Evolutionary conservation across 1,140 invertebrate species (phyloP).

Genomic region (Chrysoperla carnea): DNA sequence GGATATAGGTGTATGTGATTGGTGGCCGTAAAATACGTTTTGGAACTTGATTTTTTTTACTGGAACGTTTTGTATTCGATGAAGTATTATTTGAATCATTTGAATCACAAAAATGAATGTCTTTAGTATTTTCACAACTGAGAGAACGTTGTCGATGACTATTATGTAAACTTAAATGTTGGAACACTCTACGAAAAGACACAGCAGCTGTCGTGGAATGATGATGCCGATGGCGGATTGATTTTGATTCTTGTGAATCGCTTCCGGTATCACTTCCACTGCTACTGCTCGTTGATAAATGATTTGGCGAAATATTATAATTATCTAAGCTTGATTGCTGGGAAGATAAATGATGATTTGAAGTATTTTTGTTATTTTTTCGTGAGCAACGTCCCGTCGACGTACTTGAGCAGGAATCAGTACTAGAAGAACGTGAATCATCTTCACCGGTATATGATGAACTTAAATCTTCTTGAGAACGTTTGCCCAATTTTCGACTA

Average conservation of each 20-base stretch:
- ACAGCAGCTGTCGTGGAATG: conserved; percentile 37
- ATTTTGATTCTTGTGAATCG: conserved; percentile 18
- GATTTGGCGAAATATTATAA: conserved; percentile 36
- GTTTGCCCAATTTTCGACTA: conserved; percentile 32
- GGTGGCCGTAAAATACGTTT: conserved; percentile 53
- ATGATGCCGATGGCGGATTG: conserved; percentile 28
- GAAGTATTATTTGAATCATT: conserved; percentile 5
- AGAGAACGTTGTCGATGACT: conserved; percentile 25
- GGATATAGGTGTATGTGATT: conserved; percentile 57
- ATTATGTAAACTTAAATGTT: conserved; percentile 39
- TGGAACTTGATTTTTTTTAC: conserved; percentile 35
- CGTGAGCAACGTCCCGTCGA: conserved; percentile 22
- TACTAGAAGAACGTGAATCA: conserved; percentile 34
- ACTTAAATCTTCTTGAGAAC: conserved; percentile 26
- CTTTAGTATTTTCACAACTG: conserved; percentile 34
- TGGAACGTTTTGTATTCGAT: conserved; percentile 12
- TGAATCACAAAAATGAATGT: conserved; percentile 14
- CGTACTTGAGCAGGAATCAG: conserved; percentile 34
- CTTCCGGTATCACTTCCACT: conserved; percentile 6
- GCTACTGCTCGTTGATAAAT: conserved; percentile 22
- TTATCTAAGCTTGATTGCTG: conserved; percentile 27
- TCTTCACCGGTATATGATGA: conserved; percentile 22
- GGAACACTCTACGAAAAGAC: conserved; percentile 48
- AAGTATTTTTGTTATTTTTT: conserved; percentile 20
- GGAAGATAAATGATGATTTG: conserved; percentile 11